phyloP scores from a whole-genome alignment of 2,113 vertebrate genomes.

The Pollachius pollachius region DNA sequence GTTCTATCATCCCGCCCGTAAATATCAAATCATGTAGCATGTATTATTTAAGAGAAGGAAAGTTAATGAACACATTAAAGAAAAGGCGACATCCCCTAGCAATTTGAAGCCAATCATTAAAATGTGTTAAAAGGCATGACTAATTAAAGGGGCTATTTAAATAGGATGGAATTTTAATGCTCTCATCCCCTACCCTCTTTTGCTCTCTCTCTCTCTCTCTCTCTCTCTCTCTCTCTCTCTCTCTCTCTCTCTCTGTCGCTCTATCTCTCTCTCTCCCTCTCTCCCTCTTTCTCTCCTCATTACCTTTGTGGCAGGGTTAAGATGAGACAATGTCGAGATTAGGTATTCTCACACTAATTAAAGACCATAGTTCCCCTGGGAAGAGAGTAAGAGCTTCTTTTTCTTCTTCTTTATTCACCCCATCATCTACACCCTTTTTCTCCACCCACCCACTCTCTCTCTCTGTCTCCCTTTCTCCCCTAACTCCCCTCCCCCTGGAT shows the following conservation, averaged over 20 bases:
- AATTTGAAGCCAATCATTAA: constrained; percentile 79
- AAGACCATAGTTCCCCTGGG: constrained; percentile 70
- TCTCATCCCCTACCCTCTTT: neutral
- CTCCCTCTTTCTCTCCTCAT: constrained; percentile 59
- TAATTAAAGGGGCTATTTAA: constrained; percentile 83
- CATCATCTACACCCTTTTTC: neutral
- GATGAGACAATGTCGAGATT: constrained; percentile 79
- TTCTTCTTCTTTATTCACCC: constrained; percentile 42
- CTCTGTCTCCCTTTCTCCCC: neutral
- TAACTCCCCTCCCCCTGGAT: constrained; percentile 11
- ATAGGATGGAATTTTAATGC: constrained; percentile 80
- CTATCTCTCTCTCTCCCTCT: too few relatives aligned
- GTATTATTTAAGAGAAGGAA: constrained; percentile 74
- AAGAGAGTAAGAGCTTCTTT: constrained; percentile 62
- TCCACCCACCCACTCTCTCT: constrained; percentile 7
- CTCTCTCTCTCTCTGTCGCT: too few relatives aligned
- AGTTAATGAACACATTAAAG: constrained; percentile 76
- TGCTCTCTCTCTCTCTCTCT: too few relatives aligned
- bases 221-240: too few relatives aligned
- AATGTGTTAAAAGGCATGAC: constrained; percentile 82
- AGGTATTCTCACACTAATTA: constrained; percentile 83
- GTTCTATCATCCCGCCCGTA: constrained; percentile 40
- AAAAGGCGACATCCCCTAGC: constrained; percentile 66
- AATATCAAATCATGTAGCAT: constrained; percentile 71
- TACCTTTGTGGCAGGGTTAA: constrained; percentile 77